Evolutionary conservation across 2,888 invertebrate species (phyloP), one percentile per base, ranked within the genome.

Genomic region (Phasia obesa): DNA sequence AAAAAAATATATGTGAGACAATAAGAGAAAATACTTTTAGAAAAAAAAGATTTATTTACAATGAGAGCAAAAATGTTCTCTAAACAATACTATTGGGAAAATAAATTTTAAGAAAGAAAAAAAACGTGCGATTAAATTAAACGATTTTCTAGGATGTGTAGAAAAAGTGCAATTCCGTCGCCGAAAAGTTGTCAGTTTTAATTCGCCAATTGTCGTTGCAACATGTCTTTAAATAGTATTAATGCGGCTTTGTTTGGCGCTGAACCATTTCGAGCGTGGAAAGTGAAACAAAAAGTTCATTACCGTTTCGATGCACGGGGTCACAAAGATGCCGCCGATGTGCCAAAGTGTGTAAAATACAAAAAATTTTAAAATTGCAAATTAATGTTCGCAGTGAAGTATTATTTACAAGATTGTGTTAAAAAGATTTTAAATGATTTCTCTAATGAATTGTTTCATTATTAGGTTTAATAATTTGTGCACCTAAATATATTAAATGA

Each of bases 221-320:
- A 77, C 71, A 89, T 89, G 89, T 89, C 89, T 64, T 75, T 89
- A 17, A 88, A 87, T 62, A 87, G 87, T 84, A 71, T 90, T 42
- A 83, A 81, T 38, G 38, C 27, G 51, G 35, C 67, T 7, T 15
- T 51, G 47, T 31, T 60, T 55, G 64, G 35, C 35, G 74, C 86
- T 65, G 86, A 86, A 42, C 89, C 89, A 17, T 86, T 87, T 51
- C 86, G 77, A 31, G 62, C 88, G 73, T 87, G 88, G 88, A 89
- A 88, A 80, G 81, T 86, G 42, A 89, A 89, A 73, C 88, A 88
- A 53, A 89, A 89, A 35, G 90, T 90, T 51, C 89, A 87, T 60
- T 90, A 90, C 73, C 85, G 86, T 38, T 86, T 86, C 79, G 88
- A 88, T 75, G 85, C 86, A 65, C 85, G 84, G 44, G 59, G 81